phyloP scores from a whole-genome alignment of 2,888 invertebrate genomes.

The Byasa hedistus region DNA sequence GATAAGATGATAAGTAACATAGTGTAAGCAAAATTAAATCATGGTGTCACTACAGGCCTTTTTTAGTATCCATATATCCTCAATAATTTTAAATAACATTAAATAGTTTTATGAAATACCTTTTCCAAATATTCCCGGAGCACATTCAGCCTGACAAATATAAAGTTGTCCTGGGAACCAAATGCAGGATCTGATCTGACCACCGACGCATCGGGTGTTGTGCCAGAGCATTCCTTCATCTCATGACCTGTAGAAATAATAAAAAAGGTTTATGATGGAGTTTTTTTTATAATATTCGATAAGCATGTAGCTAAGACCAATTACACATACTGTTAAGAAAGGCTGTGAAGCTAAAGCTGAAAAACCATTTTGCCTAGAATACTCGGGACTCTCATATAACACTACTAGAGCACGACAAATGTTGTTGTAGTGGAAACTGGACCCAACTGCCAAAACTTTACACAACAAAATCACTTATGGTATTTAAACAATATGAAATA shows the following conservation, averaged over 20 bases:
- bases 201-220: conserved; percentile 79
- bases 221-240: conserved; percentile 94
- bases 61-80: no score
- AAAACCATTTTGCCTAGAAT: no score
- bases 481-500: not conserved
- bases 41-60: no score
- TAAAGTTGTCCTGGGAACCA: conserved; percentile 90
- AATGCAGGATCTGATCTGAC: conserved; percentile 82
- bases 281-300: not conserved
- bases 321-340: not conserved
- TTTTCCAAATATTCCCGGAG: conserved; percentile 95
- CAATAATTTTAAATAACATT: no score
- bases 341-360: not conserved
- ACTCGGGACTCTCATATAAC: no score
- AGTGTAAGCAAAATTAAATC: no score
- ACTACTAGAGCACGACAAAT: no score
- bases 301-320: not conserved
- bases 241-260: conserved; percentile 85
- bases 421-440: no score
- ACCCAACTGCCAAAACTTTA: not conserved
- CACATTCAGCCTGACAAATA: conserved; percentile 95
- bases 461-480: not conserved
- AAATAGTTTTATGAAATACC: conserved; percentile 67
- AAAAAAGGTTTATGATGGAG: not conserved
- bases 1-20: no score